Conservation (phyloP, 2,888 invertebrate genomes). For the Tolmerus cingulatus region DNA sequence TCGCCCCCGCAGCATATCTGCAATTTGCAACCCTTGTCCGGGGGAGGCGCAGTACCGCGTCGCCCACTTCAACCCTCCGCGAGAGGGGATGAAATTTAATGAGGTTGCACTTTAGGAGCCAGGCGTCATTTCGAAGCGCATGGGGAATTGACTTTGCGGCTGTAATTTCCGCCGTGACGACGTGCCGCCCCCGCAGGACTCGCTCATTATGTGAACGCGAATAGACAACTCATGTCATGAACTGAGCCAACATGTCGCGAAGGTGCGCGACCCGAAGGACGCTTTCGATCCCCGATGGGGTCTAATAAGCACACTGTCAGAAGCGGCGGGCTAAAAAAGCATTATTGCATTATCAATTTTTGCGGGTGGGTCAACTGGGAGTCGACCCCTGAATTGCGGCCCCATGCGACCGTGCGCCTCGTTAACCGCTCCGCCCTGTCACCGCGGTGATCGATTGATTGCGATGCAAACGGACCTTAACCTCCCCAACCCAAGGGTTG, state of each 20-base stretch:
- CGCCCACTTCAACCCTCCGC: not conserved
- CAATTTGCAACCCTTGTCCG: not conserved
- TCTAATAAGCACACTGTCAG: not conserved
- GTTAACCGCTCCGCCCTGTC: not conserved
- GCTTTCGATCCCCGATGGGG: too few species aligned
- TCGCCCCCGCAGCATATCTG: not conserved
- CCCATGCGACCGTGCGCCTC: not conserved
- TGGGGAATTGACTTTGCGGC: slow-evolving; percentile 6
- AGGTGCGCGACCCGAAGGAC: not conserved
- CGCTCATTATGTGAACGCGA: not conserved
- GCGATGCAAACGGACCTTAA: not conserved
- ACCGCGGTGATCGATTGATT: not conserved
- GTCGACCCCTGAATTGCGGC: not conserved
- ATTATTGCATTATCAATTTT: not conserved
- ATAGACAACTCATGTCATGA: not conserved
- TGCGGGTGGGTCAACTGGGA: not conserved
- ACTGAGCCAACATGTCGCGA: not conserved
- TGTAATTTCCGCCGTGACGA: not conserved
- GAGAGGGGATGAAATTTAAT: not conserved
- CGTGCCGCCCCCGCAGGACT: not conserved
- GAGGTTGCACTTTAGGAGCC: not conserved
- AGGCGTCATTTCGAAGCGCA: not conserved
- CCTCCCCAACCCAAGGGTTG: not conserved
- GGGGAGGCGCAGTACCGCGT: not conserved
- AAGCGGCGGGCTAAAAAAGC: not conserved